These are phyloP conservation scores for Petrolisthes cinctipes DNA, from an alignment of 2,888 invertebrate species.

Conservation along the genomic window DNA sequence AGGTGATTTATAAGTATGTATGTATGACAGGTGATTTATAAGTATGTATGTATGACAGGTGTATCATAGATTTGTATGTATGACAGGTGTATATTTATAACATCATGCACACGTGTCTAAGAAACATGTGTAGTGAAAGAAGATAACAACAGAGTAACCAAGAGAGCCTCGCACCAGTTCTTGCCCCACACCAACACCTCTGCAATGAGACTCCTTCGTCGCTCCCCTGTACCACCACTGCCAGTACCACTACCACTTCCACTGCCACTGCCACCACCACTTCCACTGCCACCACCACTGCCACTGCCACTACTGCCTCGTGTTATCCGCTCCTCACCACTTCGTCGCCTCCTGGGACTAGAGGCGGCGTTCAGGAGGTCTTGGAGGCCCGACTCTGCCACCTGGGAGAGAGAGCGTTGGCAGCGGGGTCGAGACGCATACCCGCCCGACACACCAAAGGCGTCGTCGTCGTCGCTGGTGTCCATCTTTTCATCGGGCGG, in stretches of 20 bases:
- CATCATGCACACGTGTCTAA: too few species aligned
- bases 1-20: background rate
- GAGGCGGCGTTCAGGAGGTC: constrained; percentile 15
- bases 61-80: too few species aligned
- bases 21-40: background rate
- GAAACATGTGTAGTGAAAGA: too few species aligned
- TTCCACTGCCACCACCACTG: background rate
- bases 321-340: constrained; percentile 16
- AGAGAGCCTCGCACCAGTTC: constrained; percentile 43
- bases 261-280: background rate
- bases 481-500: constrained; percentile 16
- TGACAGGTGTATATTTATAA: too few species aligned
- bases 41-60: too few species aligned
- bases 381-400: constrained; percentile 9
- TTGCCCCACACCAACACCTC: constrained; percentile 62
- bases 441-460: constrained; percentile 60
- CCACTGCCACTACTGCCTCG: background rate
- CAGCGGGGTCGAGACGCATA: constrained; percentile 56
- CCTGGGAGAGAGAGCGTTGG: constrained; percentile 36
- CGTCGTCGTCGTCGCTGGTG: constrained; percentile 60
- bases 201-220: constrained; percentile 54
- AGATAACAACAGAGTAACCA: too few species aligned
- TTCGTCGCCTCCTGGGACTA: constrained; percentile 18
- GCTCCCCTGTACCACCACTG: constrained; percentile 19
- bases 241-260: background rate